phyloP scores from a whole-genome alignment of 2,888 invertebrate genomes.

The Diaperis boleti region DNA sequence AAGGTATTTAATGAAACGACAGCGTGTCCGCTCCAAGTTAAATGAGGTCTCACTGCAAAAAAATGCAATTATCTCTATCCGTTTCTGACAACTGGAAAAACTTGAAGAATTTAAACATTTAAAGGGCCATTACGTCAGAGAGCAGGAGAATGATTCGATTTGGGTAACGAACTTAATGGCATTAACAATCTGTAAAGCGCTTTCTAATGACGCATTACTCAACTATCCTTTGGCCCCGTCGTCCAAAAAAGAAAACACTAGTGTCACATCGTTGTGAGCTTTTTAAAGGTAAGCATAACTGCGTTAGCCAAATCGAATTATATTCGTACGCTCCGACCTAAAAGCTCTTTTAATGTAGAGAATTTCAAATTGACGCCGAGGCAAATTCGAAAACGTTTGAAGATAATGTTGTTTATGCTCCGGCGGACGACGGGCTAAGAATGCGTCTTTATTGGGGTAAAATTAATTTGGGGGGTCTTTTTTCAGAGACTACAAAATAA shows the following conservation, averaged over 20 bases:
- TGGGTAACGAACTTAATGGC: conserved; percentile 26
- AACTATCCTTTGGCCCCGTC: conserved; percentile 2
- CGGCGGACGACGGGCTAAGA: not conserved
- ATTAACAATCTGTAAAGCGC: conserved; percentile 32
- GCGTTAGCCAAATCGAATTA: conserved; percentile 12
- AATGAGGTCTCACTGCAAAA: conserved; percentile 2
- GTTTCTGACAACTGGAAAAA: conserved; percentile 21
- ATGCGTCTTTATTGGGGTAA: too few species aligned
- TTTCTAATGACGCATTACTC: conserved; percentile 14
- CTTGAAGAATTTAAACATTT: conserved; percentile 29
- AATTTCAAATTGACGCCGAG: conserved; percentile 12
- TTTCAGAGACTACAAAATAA: too few species aligned
- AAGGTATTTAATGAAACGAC: not conserved
- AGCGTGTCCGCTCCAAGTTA: not conserved
- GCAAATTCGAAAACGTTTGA: conserved; percentile 13
- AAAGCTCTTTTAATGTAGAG: conserved; percentile 22
- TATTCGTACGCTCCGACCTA: conserved; percentile 20
- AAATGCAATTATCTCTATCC: conserved; percentile 22
- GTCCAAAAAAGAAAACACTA: conserved; percentile 10
- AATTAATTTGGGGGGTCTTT: too few species aligned
- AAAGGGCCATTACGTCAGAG: conserved; percentile 23
- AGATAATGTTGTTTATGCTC: conserved; percentile 5
- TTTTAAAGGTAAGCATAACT: conserved; percentile 14
- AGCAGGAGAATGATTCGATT: conserved; percentile 26
- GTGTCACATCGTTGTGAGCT: conserved; percentile 14